phyloP scores from a whole-genome alignment of 2,113 vertebrate species.

The Sclerurus mexicanus region DNA sequence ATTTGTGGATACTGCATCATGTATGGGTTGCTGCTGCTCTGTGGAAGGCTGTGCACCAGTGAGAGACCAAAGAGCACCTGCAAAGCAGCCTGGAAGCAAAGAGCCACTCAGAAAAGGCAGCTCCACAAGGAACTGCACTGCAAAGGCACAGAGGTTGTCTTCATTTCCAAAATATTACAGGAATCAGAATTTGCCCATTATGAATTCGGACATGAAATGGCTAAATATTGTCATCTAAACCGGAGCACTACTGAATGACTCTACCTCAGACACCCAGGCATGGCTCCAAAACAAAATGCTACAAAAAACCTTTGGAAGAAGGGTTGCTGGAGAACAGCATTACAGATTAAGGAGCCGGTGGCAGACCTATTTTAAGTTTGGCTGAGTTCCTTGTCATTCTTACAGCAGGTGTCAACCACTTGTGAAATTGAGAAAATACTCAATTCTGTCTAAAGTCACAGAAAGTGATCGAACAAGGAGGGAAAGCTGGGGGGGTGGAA shows the following conservation, averaged over 20 bases:
- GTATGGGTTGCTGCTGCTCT: background rate
- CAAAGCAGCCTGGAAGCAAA: background rate
- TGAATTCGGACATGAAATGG: background rate
- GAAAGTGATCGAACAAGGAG: background rate
- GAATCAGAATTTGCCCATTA: background rate
- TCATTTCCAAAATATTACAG: background rate
- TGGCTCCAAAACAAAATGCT: background rate
- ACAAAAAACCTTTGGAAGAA: background rate
- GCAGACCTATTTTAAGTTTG: background rate
- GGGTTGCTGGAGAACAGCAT: background rate
- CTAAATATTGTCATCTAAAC: background rate
- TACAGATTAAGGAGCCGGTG: background rate
- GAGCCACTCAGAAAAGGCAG: background rate
- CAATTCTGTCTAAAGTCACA: background rate
- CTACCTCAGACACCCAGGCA: background rate
- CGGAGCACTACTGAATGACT: background rate
- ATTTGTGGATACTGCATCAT: background rate
- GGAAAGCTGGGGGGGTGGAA: background rate
- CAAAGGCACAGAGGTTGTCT: background rate
- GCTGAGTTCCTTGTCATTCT: background rate
- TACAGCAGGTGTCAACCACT: background rate
- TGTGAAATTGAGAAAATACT: background rate
- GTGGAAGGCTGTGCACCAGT: background rate
- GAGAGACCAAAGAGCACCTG: background rate
- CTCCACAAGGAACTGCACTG: background rate